Evolutionary conservation across 2,113 vertebrate genomes (phyloP).

Genomic region (Diphyllodes magnificus): DNA sequence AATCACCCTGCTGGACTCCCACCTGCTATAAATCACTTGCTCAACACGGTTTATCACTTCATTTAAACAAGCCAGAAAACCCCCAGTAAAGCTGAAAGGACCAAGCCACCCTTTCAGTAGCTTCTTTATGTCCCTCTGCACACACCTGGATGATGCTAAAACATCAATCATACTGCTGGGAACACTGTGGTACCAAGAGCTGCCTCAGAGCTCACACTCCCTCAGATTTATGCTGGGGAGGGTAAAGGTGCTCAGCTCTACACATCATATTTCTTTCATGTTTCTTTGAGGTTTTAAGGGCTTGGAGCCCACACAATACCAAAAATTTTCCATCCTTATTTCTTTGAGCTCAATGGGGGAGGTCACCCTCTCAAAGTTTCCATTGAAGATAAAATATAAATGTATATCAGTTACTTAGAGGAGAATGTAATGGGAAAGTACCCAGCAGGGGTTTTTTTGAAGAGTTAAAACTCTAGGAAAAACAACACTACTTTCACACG

Average conservation of each 20-base stretch:
- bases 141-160: neutral
- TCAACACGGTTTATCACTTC: neutral
- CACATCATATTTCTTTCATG: neutral
- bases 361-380: neutral
- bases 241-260: neutral
- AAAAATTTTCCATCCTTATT: neutral
- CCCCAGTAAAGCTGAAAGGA: neutral
- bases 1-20: neutral
- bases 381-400: neutral
- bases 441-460: neutral
- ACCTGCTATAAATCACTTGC: neutral
- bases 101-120: neutral
- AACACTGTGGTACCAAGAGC: neutral
- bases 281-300: neutral
- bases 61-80: neutral
- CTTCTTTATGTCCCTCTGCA: neutral
- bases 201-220: neutral
- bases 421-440: neutral
- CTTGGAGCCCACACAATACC: neutral
- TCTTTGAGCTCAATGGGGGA: neutral
- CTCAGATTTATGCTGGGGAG: neutral
- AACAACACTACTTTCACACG: neutral
- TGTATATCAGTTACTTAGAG: neutral
- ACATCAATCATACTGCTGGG: neutral
- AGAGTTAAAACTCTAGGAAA: neutral